Conservation (phyloP, 2,797 vertebrate genomes). For the Eremophila alpestris region DNA sequence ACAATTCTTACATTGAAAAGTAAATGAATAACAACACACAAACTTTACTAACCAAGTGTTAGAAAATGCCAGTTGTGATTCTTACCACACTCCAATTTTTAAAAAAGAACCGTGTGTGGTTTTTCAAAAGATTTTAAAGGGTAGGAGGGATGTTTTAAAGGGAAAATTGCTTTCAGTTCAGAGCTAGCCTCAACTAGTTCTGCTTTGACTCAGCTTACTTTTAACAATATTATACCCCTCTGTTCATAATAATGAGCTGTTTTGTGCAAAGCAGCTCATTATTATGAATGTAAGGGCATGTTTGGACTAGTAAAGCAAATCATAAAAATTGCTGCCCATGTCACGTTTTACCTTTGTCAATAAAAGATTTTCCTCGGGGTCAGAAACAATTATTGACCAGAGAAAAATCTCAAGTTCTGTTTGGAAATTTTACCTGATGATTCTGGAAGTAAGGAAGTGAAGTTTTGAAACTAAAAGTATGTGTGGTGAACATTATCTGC, state of each 20-base stretch:
- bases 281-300: constrained; percentile 74
- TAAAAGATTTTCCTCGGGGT: constrained; percentile 68
- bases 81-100: constrained; percentile 30
- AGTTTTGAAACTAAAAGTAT: constrained; percentile 72
- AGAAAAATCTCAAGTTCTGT: constrained; percentile 36
- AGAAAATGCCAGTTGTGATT: constrained; percentile 41
- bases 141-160: constrained; percentile 66
- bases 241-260: constrained; percentile 74
- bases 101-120: constrained; percentile 13
- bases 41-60: constrained; percentile 23
- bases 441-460: constrained; percentile 35
- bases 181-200: constrained; percentile 55
- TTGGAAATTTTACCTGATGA: constrained; percentile 52
- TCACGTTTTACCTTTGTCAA: constrained; percentile 61
- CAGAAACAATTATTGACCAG: constrained; percentile 67
- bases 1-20: constrained; percentile 54
- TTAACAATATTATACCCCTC: constrained; percentile 64
- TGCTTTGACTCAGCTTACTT: constrained; percentile 66
- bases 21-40: constrained; percentile 42
- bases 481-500: constrained; percentile 74
- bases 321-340: constrained; percentile 67
- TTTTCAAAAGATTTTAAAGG: constrained; percentile 53
- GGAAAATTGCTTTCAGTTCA: constrained; percentile 59
- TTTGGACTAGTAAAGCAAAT: constrained; percentile 76
- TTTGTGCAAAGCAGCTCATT: constrained; percentile 76